Conservation (phyloP, 2,113 vertebrate genomes). For the Serinus canaria region DNA sequence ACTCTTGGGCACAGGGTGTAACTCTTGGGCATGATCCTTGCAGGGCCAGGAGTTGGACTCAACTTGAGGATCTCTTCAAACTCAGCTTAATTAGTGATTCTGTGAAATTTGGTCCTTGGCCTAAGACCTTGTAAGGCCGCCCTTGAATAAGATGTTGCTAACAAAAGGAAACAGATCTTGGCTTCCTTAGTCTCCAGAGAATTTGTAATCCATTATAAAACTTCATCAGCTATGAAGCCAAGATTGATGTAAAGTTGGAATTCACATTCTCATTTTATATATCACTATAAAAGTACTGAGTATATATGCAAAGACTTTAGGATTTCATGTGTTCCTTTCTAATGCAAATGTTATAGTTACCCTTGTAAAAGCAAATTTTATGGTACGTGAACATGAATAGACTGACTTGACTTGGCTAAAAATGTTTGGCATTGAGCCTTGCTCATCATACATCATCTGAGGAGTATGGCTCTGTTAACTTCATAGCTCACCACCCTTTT, state of each 20-base stretch:
- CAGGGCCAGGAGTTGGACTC: background rate
- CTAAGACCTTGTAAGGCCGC: background rate
- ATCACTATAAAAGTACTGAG: background rate
- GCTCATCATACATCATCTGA: background rate
- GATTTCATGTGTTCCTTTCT: background rate
- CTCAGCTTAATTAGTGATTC: background rate
- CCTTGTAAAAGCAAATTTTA: background rate
- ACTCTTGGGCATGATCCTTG: background rate
- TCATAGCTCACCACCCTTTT: background rate
- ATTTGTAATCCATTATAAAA: background rate
- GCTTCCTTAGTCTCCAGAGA: background rate
- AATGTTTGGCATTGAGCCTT: background rate
- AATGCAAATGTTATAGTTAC: background rate
- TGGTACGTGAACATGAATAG: background rate
- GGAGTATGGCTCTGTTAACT: background rate
- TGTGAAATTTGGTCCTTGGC: background rate
- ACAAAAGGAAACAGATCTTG: background rate
- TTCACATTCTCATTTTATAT: background rate
- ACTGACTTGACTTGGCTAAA: constrained; percentile 1
- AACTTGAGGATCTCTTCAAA: background rate
- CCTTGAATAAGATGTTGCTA: background rate
- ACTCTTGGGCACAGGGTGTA: background rate
- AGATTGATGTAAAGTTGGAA: background rate
- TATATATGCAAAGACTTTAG: background rate
- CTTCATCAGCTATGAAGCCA: background rate